Base-by-base conservation (phyloP, 2,797 vertebrate genomes). In the Poeciliopsis paucimaculata region DNA sequence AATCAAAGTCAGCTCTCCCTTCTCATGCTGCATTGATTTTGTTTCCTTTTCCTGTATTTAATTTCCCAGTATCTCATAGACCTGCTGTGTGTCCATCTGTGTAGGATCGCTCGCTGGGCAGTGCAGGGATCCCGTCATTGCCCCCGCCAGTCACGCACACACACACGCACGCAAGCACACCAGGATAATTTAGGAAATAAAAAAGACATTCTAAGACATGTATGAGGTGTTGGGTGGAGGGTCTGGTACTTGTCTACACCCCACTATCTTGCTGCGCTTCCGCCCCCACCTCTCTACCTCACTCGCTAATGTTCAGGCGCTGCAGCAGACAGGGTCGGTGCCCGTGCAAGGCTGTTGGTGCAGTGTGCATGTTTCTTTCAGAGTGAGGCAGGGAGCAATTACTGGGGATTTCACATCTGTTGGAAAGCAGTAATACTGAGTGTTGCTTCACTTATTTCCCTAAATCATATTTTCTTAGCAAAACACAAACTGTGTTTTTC, bases 11-110 rank as follows among this genome's bases (percentile, higher is more conserved):
- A 89, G 87, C 89, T 88, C 84, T 89, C 80, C 84, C 83, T 93
- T 87, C 82, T 93, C 87, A 84, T 86, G 87, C 88, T 82, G 84
- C 91, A 94, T 91, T 92, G 92, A 94, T 93, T 94, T 90, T 73
- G 91, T 90, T 92, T 91, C 87, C 78, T 91, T 92, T 93, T 87
- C 77, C 87, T 86, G 91, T 90, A 90, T 95, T 93, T 93, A 85
- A 91, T 94, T 93, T 93, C 88, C 89, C 88, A 75, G 83, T 73
- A 83, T 91, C 83, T 91, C 86, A 87, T 82, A 78, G 78, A 90
- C 87, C 88, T 89, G 88, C 92, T 88, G 91, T 75, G 90, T 83
- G 86, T 89, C 90, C 90, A 90, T 91, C 90, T 93, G 90, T 81
- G 82, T 90, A 88, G 83, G 85, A 89, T 82, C 47, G 73, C 79